Evolutionary conservation across 2,113 vertebrate genomes (phyloP).

Genomic region (Urocitellus parryii): DNA sequence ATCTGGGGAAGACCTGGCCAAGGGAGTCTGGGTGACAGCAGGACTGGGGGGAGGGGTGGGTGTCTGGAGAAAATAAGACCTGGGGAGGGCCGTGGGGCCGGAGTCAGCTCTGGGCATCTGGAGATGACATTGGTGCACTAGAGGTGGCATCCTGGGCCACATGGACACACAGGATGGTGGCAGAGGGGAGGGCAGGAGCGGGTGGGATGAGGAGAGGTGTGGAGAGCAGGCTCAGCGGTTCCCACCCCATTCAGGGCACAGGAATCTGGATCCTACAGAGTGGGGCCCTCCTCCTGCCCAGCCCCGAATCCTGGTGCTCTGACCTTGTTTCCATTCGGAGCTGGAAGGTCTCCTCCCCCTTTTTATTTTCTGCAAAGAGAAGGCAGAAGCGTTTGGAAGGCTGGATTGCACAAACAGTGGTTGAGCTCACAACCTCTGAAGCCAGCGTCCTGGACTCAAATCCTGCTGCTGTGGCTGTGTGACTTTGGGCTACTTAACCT

Average conservation of each 20-base stretch:
- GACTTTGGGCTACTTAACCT: too few relatives aligned
- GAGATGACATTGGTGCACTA: not conserved
- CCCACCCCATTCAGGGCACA: not conserved
- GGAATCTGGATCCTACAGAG: not conserved
- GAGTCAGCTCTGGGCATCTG: not conserved
- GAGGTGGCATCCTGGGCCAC: not conserved
- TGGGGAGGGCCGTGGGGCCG: not conserved
- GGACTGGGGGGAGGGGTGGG: not conserved
- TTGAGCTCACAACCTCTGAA: not conserved
- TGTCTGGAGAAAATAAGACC: not conserved
- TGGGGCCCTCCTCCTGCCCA: not conserved
- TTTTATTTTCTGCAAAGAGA: constrained; percentile 66
- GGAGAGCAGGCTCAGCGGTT: not conserved
- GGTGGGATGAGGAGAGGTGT: not conserved
- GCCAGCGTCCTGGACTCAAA: not conserved
- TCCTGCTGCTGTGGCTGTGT: not conserved
- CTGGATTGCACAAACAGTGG: not conserved
- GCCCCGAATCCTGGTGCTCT: not conserved
- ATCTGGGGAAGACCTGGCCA: not conserved
- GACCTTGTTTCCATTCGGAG: constrained; percentile 67
- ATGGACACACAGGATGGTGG: not conserved
- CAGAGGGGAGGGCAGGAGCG: not conserved
- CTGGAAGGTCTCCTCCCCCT: constrained; percentile 51
- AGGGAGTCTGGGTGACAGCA: not conserved
- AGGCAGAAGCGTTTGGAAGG: not conserved